Conservation (phyloP, 1,140 invertebrate genomes). For the Zaprionus taronus region DNA sequence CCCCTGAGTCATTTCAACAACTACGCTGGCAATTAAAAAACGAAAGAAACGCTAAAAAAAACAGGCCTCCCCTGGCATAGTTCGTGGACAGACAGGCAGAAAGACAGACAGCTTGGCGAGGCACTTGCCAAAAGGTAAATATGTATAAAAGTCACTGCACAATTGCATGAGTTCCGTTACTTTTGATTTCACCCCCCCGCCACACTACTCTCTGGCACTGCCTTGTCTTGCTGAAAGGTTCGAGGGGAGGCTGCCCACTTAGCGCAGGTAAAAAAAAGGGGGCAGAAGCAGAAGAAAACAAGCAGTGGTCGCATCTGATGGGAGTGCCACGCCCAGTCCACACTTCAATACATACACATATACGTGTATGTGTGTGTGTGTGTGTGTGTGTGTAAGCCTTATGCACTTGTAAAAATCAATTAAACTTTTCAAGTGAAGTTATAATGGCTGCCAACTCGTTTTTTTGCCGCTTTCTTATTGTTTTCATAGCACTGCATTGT, state of each 20-base stretch:
- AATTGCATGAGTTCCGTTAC: conserved; percentile 51
- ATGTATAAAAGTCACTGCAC: conserved; percentile 39
- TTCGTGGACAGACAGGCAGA: neutral
- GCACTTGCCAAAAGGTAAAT: conserved; percentile 44
- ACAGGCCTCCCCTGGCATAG: neutral
- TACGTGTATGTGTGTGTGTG: conserved; percentile 24
- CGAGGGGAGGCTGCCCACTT: neutral
- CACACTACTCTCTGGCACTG: neutral
- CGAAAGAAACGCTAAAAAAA: neutral
- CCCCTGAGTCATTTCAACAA: neutral
- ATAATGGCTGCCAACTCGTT: conserved; percentile 73
- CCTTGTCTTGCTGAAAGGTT: conserved; percentile 1
- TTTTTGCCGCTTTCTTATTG: conserved; percentile 67
- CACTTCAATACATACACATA: conserved; percentile 20
- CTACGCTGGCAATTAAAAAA: neutral
- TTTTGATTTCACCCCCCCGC: conserved; percentile 53
- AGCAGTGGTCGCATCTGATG: conserved; percentile 9
- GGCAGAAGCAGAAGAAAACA: neutral
- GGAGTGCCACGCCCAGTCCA: conserved; percentile 8
- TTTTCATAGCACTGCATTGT: conserved; percentile 70
- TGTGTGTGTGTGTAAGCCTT: conserved; percentile 33
- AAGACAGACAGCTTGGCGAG: neutral
- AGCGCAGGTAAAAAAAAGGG: neutral
- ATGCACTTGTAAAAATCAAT: conserved; percentile 81
- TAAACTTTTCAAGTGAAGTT: conserved; percentile 83